These are phyloP conservation scores for Neria commutata DNA, from an alignment of 2,888 invertebrate genomes.

Conservation along the genomic window DNA sequence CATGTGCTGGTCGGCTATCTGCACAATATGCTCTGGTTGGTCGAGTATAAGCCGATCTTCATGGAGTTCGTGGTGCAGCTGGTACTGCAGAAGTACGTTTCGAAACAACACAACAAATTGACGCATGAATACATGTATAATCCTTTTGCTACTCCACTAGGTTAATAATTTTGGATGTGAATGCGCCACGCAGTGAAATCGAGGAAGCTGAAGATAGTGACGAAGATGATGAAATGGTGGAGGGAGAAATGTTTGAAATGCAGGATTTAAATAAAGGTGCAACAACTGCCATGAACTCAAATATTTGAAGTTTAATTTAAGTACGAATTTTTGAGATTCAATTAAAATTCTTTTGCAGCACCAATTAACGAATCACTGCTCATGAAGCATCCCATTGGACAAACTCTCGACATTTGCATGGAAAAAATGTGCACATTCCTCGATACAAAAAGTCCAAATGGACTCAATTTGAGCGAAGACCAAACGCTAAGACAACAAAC, in stretches of 20 bases:
- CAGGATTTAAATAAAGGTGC: slow-evolving; percentile 45
- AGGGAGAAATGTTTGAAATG: slow-evolving; percentile 52
- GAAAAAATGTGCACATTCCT: slow-evolving; percentile 72
- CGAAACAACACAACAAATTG: too few relatives aligned
- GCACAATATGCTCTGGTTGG: slow-evolving; percentile 77
- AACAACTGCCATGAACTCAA: too few relatives aligned
- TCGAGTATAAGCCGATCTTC: slow-evolving; percentile 75
- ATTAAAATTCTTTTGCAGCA: not conserved
- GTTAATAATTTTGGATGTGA: slow-evolving; percentile 76
- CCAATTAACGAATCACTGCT: slow-evolving; percentile 27
- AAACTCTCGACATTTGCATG: slow-evolving; percentile 80
- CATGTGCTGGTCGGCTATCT: slow-evolving; percentile 77
- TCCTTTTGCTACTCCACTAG: slow-evolving; percentile 48
- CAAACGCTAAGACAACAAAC: slow-evolving; percentile 65
- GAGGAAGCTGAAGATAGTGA: slow-evolving; percentile 65
- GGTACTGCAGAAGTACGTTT: slow-evolving; percentile 80
- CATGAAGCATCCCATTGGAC: slow-evolving; percentile 67
- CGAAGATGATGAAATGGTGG: slow-evolving; percentile 46
- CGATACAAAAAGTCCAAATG: slow-evolving; percentile 55
- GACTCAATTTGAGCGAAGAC: slow-evolving; percentile 25
- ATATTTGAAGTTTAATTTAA: too few relatives aligned
- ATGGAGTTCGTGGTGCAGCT: slow-evolving; percentile 74
- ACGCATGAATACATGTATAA: not conserved
- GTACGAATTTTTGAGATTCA: too few relatives aligned
- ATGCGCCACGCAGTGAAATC: slow-evolving; percentile 67